Percentiles rank a stretch among this genome's conserved stretches.
Evolutionary conservation across 2,113 vertebrate genomes (phyloP).

Genomic region (Rallus limicola): DNA sequence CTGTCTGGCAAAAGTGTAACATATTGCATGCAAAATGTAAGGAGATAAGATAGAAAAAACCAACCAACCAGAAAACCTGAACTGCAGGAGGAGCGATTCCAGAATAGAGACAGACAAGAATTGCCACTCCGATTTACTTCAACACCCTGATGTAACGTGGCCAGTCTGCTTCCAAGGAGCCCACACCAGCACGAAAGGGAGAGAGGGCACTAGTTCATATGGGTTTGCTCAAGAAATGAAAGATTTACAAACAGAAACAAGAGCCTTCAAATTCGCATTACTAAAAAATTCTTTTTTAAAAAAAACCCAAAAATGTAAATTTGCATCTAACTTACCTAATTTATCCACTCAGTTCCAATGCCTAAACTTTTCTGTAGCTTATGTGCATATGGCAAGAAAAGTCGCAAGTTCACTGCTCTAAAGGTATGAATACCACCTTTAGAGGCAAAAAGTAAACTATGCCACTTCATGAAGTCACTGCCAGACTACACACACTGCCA

Average conservation of each 20-base stretch:
- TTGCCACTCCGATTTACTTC: background rate
- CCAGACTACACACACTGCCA: background rate
- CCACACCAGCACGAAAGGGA: accelerated
- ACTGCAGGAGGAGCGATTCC: background rate
- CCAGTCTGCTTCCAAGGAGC: background rate
- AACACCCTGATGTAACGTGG: accelerated
- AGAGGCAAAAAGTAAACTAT: background rate
- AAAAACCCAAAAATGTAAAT: background rate
- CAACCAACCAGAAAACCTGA: background rate
- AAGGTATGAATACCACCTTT: background rate
- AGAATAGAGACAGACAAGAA: background rate
- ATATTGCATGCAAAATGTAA: background rate
- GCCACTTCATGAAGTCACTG: background rate
- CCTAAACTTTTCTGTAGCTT: no score
- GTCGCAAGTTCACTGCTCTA: background rate
- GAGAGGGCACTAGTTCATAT: accelerated
- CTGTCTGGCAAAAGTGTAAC: constrained; percentile 25
- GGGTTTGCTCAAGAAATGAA: background rate
- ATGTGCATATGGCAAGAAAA: background rate
- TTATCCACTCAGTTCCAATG: background rate
- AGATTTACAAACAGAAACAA: background rate
- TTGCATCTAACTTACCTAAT: background rate
- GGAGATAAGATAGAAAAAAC: background rate
- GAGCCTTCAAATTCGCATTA: background rate
- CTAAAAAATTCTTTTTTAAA: background rate